Evolutionary conservation across 2,888 invertebrate species (phyloP).

Genomic region (Empis livida): DNA sequence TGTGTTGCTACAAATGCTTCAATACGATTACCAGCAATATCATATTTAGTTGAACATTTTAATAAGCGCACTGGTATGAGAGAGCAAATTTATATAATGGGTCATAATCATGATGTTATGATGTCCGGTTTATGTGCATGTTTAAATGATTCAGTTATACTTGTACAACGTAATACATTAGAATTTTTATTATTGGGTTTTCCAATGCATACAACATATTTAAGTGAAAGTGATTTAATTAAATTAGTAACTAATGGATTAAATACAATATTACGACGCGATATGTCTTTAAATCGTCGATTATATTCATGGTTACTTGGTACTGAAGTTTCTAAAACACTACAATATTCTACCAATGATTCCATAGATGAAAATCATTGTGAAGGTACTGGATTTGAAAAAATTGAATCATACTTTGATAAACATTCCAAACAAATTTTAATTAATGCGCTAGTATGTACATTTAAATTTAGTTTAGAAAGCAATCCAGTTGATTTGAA

Average conservation of each 20-base stretch:
- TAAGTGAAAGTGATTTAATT: constrained; percentile 54
- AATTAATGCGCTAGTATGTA: constrained; percentile 49
- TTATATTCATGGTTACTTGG: constrained; percentile 77
- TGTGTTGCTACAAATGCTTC: constrained; percentile 68
- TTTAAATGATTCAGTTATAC: constrained; percentile 62
- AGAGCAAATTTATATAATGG: constrained; percentile 72
- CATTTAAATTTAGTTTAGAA: constrained; percentile 43
- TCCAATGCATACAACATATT: constrained; percentile 68
- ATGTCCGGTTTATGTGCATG: constrained; percentile 65
- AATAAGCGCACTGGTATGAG: constrained; percentile 65
- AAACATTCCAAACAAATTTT: constrained; percentile 53
- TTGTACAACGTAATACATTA: constrained; percentile 75
- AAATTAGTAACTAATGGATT: constrained; percentile 60
- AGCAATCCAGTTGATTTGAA: constrained; percentile 47
- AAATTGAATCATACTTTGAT: constrained; percentile 44
- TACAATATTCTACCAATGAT: constrained; percentile 21
- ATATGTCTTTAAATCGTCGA: constrained; percentile 79
- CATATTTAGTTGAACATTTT: constrained; percentile 65
- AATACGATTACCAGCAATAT: constrained; percentile 68
- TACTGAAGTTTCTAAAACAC: constrained; percentile 46
- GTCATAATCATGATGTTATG: constrained; percentile 72
- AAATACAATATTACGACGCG: constrained; percentile 62
- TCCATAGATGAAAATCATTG: constrained; percentile 5
- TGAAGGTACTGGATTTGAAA: constrained; percentile 3
- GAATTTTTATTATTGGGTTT: constrained; percentile 73